Evolutionary conservation across 1,140 invertebrate species (phyloP), one percentile per base, ranked within the genome.

Genomic region (Papilio aristodemus): DNA sequence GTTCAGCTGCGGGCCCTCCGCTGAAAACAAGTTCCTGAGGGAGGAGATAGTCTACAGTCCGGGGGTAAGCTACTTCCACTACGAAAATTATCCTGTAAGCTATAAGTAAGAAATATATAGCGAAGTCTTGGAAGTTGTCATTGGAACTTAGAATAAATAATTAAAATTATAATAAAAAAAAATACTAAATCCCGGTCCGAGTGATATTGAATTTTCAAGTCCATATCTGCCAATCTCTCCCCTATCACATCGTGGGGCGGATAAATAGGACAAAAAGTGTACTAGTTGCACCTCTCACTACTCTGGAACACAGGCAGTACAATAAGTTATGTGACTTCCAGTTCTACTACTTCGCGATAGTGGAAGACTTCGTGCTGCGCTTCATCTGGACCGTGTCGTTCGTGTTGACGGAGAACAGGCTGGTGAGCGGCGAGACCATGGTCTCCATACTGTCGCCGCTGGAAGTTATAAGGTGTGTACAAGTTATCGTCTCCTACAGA

Each of bases 301-400:
- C n/a, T n/a, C n/a, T n/a, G n/a, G n/a, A n/a, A n/a, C n/a, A n/a
- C n/a, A n/a, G n/a, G n/a, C n/a, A n/a, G n/a, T n/a, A n/a, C n/a
- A n/a, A n/a, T n/a, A n/a, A n/a, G n/a, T n/a, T n/a, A n/a, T n/a
- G n/a, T n/a, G 46, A 46, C 83, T 93, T 92, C 37, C 81, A 97
- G 95, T 93, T 94, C 72, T 99, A 98, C 89, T 99, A 99, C 87
- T 97, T 99, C 92, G 98, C 98, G 27, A 98, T 99, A 66, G 93
- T 99, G 54, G 98, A 99, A 92, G 98, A 99, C 92, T 95, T 99
- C 71, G 91, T 99, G 37, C 89, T 99, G 22, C 93, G 99, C 76
- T 99, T 99, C 86, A 94, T 95, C 14, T 99, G 99, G 99, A 94
- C 94, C 0, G 85, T 97, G 10, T 97, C 96, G 32, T 96, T 98